Evolutionary conservation across 2,113 vertebrate species (phyloP).

Genomic region (Pyrgilauda ruficollis): DNA sequence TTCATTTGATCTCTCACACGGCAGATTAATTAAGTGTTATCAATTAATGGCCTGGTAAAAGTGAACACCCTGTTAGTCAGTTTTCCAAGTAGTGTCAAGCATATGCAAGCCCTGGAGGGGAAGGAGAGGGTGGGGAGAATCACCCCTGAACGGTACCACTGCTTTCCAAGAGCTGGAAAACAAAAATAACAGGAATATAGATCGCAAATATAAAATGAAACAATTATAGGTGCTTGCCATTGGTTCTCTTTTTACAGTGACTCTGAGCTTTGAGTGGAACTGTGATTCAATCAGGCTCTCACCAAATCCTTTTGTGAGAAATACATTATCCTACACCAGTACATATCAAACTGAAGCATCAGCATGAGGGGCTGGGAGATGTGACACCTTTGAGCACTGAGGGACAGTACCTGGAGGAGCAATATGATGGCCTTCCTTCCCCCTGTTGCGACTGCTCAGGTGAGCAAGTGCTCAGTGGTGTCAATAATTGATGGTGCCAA

Average conservation of each 20-base stretch:
- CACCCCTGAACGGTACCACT: background rate
- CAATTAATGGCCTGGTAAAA: slow-evolving; percentile 81
- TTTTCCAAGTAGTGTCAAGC: slow-evolving; percentile 58
- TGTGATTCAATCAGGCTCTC: background rate
- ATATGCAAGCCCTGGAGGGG: slow-evolving; percentile 15
- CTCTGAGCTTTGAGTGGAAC: background rate
- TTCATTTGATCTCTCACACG: slow-evolving; percentile 77
- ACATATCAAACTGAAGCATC: background rate
- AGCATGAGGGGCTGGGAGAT: accelerated
- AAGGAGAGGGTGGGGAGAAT: background rate
- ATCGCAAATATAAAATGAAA: background rate
- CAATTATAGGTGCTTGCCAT: background rate
- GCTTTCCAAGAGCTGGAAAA: background rate
- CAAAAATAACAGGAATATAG: background rate
- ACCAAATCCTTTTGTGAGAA: background rate
- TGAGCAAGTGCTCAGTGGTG: background rate
- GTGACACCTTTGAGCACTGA: accelerated
- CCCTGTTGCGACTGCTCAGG: background rate
- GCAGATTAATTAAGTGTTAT: slow-evolving; percentile 87
- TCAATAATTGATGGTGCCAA: background rate
- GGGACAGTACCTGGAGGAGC: background rate
- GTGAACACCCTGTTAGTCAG: slow-evolving; percentile 71
- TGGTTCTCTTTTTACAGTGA: background rate
- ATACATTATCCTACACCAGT: background rate
- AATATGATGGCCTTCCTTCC: background rate